Base-by-base conservation (phyloP, 2,888 invertebrate species). In the Meteorus colon region DNA sequence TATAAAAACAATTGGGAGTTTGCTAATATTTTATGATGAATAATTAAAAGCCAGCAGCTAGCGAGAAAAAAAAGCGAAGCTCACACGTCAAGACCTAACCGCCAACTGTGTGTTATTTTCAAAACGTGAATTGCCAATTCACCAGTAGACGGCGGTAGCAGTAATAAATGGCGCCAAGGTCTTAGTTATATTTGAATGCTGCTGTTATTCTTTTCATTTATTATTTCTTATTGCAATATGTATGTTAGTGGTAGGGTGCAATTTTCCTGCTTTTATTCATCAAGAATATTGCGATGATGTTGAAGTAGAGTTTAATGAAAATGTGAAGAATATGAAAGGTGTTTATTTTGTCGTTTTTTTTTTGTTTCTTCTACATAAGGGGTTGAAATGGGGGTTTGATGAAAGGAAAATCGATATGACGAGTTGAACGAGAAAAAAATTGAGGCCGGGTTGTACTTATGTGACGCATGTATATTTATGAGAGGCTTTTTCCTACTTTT, bases 91-190 rank as follows among this genome's bases (percentile, higher is more conserved):
- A 70, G 24, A 45, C 48, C 45, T 63, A 67, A 59, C 67, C 16
- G 66, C 45, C 59, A 59, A 34, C 27, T 29, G 27, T 51, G 10
- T 19, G 3, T 12, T 31, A 34, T 34, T 65, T 55, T 16, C 8
- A 55, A 75, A 70, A 63, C 31, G 31, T 55, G 48, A 27, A 66
- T 55, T 55, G 24, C 8, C 5, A 55, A 19, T 8, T 55, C 6
- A 8, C 55, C 55, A 19, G 19, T 19, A 55, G 55, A 55, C 19
- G 55, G 55, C 55, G 19, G 6, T 55, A n/a, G 2, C 8, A 8
- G n/a, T 55, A 55, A 3, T n/a, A 24, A 55, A 55, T 55, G 55
- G 55, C 19, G 19, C 8, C 19, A 19, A n/a, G 45, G n/a, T 48
- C n/a, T 48, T 48, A 1, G 48, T 48, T 48, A 41, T 16, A 48